phyloP scores from a whole-genome alignment of 2,888 invertebrate species.

The Napeogenes inachia region DNA sequence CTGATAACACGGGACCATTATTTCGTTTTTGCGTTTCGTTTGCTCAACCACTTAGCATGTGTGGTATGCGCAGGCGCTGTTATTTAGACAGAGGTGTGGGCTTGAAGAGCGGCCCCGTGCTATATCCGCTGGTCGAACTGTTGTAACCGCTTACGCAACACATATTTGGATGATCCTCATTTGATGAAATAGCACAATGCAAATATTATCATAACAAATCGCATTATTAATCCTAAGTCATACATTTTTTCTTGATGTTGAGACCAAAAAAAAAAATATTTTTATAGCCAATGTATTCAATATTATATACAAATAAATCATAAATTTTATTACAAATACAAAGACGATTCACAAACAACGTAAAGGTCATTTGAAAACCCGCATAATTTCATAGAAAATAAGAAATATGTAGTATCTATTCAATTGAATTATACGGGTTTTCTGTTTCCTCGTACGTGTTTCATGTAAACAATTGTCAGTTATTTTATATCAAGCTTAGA shows the following conservation, averaged over 20 bases:
- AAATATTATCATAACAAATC: neutral
- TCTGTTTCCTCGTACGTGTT: constrained; percentile 24
- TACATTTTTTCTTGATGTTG: no score
- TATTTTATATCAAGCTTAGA: constrained; percentile 24
- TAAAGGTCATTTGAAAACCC: constrained; percentile 47
- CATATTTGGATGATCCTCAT: constrained; percentile 48
- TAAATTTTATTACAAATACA: constrained; percentile 37
- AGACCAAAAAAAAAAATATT: no score
- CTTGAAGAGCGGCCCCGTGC: constrained; percentile 71
- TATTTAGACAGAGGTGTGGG: constrained; percentile 66
- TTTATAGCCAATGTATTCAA: constrained; percentile 35
- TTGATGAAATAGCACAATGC: constrained; percentile 12
- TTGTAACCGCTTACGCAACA: constrained; percentile 68
- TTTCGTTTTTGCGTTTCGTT: constrained; percentile 50
- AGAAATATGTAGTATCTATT: constrained; percentile 18
- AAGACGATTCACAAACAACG: constrained; percentile 28
- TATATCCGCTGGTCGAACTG: constrained; percentile 62
- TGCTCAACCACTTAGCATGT: constrained; percentile 59
- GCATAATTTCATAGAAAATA: constrained; percentile 29
- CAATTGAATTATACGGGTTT: constrained; percentile 12
- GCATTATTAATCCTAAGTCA: neutral
- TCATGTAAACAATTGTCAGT: constrained; percentile 26
- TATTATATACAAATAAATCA: constrained; percentile 35
- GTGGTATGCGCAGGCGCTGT: constrained; percentile 49
- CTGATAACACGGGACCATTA: constrained; percentile 50